Evolutionary conservation across 2,797 vertebrate genomes (phyloP).

Genomic region (Rhynchotus rufescens): DNA sequence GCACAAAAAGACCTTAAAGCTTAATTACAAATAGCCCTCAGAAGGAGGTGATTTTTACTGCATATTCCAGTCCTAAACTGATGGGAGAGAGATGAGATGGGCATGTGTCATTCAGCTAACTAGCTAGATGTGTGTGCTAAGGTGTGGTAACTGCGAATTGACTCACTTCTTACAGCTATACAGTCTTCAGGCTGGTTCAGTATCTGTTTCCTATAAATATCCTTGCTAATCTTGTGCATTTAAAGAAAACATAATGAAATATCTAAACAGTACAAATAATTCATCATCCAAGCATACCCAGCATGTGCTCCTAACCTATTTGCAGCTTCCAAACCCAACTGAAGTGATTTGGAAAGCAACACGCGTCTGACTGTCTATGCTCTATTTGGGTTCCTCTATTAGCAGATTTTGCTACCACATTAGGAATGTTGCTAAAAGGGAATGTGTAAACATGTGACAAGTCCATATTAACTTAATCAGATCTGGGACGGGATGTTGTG

Average conservation of each 20-base stretch:
- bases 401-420: slow-evolving; percentile 38
- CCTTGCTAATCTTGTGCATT: slow-evolving; percentile 51
- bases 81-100: not conserved
- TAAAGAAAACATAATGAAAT: slow-evolving; percentile 20
- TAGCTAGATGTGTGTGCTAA: not conserved
- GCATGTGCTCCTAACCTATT: slow-evolving; percentile 41
- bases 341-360: slow-evolving; percentile 54
- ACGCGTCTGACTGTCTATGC: slow-evolving; percentile 36
- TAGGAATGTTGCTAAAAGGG: slow-evolving; percentile 46
- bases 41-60: not conserved
- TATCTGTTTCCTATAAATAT: slow-evolving; percentile 28
- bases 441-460: not conserved
- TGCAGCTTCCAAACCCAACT: slow-evolving; percentile 64
- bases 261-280: slow-evolving; percentile 63
- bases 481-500: slow-evolving; percentile 35
- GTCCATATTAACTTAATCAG: slow-evolving; percentile 2
- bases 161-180: not conserved
- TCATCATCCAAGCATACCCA: slow-evolving; percentile 41
- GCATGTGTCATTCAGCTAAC: not conserved
- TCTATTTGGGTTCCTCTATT: slow-evolving; percentile 31
- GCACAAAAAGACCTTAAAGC: fast-evolving
- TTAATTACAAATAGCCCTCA: not conserved
- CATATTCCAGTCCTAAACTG: not conserved
- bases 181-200: not conserved
- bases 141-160: not conserved